Conservation (phyloP, 2,888 invertebrate genomes). For the Pasiphila rectangulata region DNA sequence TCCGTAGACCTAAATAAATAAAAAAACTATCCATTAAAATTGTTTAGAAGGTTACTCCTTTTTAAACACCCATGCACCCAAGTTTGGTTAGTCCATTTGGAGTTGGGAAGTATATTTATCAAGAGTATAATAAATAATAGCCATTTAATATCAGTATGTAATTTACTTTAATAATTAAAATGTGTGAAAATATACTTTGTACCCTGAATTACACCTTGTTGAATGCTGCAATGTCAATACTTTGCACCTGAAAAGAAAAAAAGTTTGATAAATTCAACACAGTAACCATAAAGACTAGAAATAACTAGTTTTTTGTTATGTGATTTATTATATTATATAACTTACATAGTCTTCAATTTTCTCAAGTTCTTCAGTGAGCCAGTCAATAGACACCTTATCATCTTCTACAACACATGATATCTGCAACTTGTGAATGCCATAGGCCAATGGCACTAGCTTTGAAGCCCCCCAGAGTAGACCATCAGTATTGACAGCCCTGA, state of each 20-base stretch:
- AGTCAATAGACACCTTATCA: conserved; percentile 95
- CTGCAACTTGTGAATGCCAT: conserved; percentile 94
- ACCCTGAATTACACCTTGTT: conserved; percentile 87
- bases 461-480: conserved; percentile 97
- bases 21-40: too few relatives aligned
- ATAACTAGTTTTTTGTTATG: background rate
- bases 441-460: conserved; percentile 94
- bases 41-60: too few relatives aligned
- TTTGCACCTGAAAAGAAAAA: conserved; percentile 84
- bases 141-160: background rate
- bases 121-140: background rate
- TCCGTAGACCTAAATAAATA: too few relatives aligned
- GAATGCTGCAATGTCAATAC: conserved; percentile 97
- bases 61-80: too few relatives aligned
- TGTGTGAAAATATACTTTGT: conserved; percentile 16
- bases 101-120: too few relatives aligned
- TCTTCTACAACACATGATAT: conserved; percentile 97
- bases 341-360: conserved; percentile 90
- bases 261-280: background rate
- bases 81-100: too few relatives aligned
- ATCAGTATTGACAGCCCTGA: conserved; percentile 88
- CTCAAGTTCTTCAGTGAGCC: conserved; percentile 92
- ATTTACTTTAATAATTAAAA: conserved; percentile 8
- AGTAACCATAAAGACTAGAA: background rate
- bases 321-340: conserved; percentile 23